Evolutionary conservation across 53 echinoderm and acorn worm species (phyloP), one percentile per base, ranked within the genome.

Genomic region (Henricia sp.): DNA sequence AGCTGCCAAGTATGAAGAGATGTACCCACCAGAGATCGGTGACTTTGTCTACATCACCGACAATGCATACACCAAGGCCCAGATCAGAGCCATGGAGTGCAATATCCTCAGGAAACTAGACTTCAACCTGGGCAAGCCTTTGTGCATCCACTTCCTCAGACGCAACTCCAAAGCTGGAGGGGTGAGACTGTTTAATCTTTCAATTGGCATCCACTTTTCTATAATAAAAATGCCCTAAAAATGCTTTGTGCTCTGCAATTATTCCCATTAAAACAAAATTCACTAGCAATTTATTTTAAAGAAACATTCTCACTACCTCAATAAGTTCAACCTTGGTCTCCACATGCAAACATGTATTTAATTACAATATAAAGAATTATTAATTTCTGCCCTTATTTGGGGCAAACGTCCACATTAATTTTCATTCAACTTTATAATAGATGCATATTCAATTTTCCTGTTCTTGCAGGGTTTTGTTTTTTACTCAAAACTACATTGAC

Each of bases 31-130:
- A 60, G 94, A 94, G 83, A 94, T 94, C 67, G 90, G 87, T 24
- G 94, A 94, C 80, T 96, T 96, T 90, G 93, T 94, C 11, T 94
- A 94, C 90, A 94, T 94, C 86, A 94, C 93, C 1, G 94, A 96
- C 82, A 92, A 91, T 36, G 96, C 96, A 23, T 96, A 96, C 93
- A 96, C 82, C 44, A 91, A 94, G 52, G 64, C 67, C 26, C 96
- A 96, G 86, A 96, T 96, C 66, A 71, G 88, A 11, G 44, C 84
- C 38, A 96, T 94, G 86, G 96, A 96, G 66, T 67, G 84, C 51
- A 52, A 85, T 68, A 72, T 83, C 53, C 77, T 96, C 34, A 89
- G 84, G 60, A 87, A 82, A 11, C 89, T 96, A 1, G 68, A 84
- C 37, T 96, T 88, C 78, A 72, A 58, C 36, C 74, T 96, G 1